phyloP scores from a whole-genome alignment of 1,140 invertebrate genomes.

The Helicoverpa armigera region DNA sequence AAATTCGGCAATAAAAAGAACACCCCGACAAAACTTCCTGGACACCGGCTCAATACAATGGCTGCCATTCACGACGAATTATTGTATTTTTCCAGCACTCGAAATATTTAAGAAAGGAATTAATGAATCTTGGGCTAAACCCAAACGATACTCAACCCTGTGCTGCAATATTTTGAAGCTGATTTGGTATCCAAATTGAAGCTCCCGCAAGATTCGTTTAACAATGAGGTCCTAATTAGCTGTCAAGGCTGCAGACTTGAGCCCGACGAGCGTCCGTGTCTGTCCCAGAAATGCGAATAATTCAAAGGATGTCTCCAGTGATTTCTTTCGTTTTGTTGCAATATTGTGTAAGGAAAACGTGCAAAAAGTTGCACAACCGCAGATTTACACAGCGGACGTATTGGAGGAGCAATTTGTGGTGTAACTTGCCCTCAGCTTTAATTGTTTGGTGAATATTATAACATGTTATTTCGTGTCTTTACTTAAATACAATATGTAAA shows the following conservation, averaged over 20 bases:
- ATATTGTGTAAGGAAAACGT: constrained; percentile 29
- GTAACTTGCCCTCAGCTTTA: too few species aligned
- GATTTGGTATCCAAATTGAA: constrained; percentile 56
- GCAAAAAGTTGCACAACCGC: neutral
- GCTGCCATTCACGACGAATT: constrained; percentile 80
- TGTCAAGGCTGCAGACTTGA: constrained; percentile 80
- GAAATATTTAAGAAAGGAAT: constrained; percentile 83
- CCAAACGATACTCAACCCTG: constrained; percentile 68
- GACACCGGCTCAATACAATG: constrained; percentile 85
- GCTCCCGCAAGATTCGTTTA: constrained; percentile 79
- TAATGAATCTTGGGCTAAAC: constrained; percentile 73
- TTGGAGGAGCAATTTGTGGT: too few species aligned
- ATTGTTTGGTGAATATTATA: too few species aligned
- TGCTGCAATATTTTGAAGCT: constrained; percentile 54
- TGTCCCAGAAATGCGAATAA: constrained; percentile 83
- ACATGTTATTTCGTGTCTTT: too few species aligned
- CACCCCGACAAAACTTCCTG: constrained; percentile 84
- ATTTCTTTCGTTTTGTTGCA: constrained; percentile 76
- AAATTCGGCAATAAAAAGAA: constrained; percentile 86
- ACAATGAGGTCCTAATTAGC: constrained; percentile 85
- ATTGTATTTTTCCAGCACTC: constrained; percentile 84
- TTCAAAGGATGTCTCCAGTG: constrained; percentile 83
- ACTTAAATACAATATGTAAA: neutral
- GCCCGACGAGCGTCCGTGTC: constrained; percentile 67
- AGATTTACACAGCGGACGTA: neutral